Evolutionary conservation across 2,888 invertebrate species (phyloP), one percentile per base, ranked within the genome.

Genomic region (Cactoblastis cactorum): DNA sequence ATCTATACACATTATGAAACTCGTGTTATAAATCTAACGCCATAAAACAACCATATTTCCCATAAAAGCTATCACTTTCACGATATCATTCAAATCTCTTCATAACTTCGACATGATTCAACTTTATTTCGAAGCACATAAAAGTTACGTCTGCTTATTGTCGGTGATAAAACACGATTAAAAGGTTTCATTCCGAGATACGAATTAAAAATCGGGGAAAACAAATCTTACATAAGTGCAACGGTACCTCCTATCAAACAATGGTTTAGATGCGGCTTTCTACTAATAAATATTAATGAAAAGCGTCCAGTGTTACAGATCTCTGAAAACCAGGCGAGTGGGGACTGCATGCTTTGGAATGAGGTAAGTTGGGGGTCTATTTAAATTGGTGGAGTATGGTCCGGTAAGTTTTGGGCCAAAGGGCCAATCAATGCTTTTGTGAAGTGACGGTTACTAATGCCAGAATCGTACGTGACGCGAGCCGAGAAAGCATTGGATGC

Each of bases 401-500:
- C 61, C 66, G 63, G 61, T 62, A 53, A 45, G 52, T 49, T 60
- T 61, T 63, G 62, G 63, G 67, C 53, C 66, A 62, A 62, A 67
- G 71, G 74, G 71, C 77, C 77, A 82, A 83, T 83, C 80, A 80
- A 72, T 60, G 45, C 71, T 57, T 77, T 83, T 83, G 83, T 83
- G 54, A 59, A 49, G 55, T 69, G 77, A 82, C 78, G 63, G 62
- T 60, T 66, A 83, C 79, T 71, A 82, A 83, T 84, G 76, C 69
- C 67, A 72, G 78, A 72, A 80, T 37, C 6, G 78, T 74, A 77
- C 71, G 67, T 64, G 69, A 60, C 61, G 71, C 58, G 57, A 54
- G 53, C 32, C 15, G 53, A 49, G 57, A 61, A 62, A 49, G 38
- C 28, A 38, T 58, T 66, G 61, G 74, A 75, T 70, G 58, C 54